Percentiles rank a stretch among this genome's conserved stretches.
These are phyloP conservation scores for Trachymyrmex cornetzi DNA, from an alignment of 1,140 invertebrate genomes.

Conservation along the genomic window DNA sequence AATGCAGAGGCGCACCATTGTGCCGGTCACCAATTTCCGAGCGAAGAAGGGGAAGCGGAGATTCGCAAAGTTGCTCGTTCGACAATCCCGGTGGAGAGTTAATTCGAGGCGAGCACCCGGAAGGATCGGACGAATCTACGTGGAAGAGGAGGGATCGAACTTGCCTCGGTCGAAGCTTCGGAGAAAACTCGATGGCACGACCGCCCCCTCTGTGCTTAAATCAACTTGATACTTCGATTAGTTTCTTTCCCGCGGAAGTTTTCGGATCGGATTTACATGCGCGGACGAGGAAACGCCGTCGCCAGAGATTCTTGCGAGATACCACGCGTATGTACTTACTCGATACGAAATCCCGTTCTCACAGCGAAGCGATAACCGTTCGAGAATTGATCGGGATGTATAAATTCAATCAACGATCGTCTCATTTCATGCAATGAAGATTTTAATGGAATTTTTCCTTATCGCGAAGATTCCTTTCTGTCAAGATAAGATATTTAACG, in stretches of 20 bases:
- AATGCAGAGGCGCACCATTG: conserved; percentile 49
- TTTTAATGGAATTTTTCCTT: background rate
- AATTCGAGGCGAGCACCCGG: conserved; percentile 50
- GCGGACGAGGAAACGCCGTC: conserved; percentile 5
- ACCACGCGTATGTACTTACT: background rate
- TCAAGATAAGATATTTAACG: too few relatives aligned
- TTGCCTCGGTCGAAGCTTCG: conserved; percentile 1
- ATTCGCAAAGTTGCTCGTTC: conserved; percentile 50
- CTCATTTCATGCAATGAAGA: background rate
- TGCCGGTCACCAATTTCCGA: conserved; percentile 30
- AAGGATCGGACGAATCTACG: conserved; percentile 49
- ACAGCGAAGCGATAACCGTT: background rate
- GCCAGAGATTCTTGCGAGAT: background rate
- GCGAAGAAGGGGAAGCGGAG: background rate
- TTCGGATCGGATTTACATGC: conserved; percentile 30
- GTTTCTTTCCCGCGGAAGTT: conserved; percentile 49
- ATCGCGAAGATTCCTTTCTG: background rate
- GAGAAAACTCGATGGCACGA: conserved; percentile 11
- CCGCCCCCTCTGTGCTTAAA: conserved; percentile 15
- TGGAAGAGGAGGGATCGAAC: conserved; percentile 25
- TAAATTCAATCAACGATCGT: background rate
- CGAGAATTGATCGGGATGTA: background rate
- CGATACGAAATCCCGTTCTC: background rate
- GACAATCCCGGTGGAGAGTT: conserved; percentile 55
- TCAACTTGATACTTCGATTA: conserved; percentile 61